phyloP scores from a whole-genome alignment of 2,113 vertebrate genomes.

The Microcebus ravelobensis region DNA sequence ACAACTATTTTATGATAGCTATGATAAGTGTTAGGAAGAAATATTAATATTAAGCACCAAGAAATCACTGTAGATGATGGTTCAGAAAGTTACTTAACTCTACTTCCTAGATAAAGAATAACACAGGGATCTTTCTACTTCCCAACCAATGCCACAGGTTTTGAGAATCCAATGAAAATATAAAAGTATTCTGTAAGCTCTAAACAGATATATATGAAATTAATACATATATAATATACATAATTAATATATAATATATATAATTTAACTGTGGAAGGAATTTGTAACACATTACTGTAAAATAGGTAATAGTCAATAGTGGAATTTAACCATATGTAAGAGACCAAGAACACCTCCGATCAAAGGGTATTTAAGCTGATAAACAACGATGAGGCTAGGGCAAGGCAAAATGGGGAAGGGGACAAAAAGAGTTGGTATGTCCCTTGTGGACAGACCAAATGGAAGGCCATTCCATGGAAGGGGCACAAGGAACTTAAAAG shows the following conservation, averaged over 20 bases:
- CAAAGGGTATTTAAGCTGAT: background rate
- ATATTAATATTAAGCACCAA: background rate
- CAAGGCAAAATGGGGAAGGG: accelerated
- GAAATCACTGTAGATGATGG: background rate
- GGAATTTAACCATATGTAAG: background rate
- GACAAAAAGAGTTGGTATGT: background rate
- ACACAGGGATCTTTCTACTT: too few species aligned
- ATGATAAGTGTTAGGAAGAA: background rate
- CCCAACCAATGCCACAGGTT: too few species aligned
- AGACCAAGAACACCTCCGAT: background rate
- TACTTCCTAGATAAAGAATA: too few species aligned
- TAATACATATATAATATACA: too few species aligned
- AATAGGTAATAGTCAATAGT: background rate
- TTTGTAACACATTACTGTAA: too few species aligned
- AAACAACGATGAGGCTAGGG: accelerated
- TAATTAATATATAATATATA: too few species aligned
- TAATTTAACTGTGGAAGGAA: too few species aligned
- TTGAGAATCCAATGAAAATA: too few species aligned
- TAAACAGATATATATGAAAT: too few species aligned
- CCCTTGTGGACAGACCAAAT: background rate
- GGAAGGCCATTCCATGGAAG: background rate
- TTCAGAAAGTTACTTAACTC: too few species aligned
- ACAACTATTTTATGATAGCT: background rate
- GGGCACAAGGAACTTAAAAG: background rate
- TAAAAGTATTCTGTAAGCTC: too few species aligned